Conservation (phyloP, 2,113 vertebrate species). For the Tricholaema leucomelas region DNA sequence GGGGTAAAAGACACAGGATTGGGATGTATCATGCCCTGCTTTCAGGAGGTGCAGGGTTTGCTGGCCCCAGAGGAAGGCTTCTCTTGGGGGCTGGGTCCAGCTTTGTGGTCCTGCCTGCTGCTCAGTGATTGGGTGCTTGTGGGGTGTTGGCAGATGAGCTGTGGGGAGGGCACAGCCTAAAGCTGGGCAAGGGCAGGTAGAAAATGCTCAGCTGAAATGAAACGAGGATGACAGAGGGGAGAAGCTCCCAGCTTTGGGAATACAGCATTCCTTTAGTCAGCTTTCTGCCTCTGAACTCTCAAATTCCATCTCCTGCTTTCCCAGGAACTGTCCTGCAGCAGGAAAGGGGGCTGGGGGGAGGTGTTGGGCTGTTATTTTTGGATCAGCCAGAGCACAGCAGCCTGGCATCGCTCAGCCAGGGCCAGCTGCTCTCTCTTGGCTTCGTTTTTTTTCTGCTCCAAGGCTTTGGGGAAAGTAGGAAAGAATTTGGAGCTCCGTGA, state of each 20-base stretch:
- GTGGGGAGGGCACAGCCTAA: neutral
- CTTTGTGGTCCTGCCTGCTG: neutral
- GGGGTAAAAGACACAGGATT: neutral
- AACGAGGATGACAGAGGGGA: accelerated
- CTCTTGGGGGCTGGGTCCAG: neutral
- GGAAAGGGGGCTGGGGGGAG: neutral
- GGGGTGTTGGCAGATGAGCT: neutral
- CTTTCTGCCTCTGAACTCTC: neutral
- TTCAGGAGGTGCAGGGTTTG: neutral
- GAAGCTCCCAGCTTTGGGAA: neutral
- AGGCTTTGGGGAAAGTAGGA: neutral
- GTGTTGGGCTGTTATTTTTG: neutral
- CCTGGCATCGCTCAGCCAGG: neutral
- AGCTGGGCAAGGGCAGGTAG: neutral
- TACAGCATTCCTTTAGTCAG: accelerated
- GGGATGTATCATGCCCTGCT: neutral
- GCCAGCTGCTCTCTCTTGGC: neutral
- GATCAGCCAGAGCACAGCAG: neutral
- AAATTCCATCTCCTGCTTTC: neutral
- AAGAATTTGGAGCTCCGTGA: neutral
- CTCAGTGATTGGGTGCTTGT: neutral
- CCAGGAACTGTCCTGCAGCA: neutral
- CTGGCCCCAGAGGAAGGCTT: neutral
- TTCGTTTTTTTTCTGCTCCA: neutral
- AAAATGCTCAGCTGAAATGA: neutral